Evolutionary conservation across 2,113 vertebrate species (phyloP).

Genomic region (Illadopsis cleaveri): DNA sequence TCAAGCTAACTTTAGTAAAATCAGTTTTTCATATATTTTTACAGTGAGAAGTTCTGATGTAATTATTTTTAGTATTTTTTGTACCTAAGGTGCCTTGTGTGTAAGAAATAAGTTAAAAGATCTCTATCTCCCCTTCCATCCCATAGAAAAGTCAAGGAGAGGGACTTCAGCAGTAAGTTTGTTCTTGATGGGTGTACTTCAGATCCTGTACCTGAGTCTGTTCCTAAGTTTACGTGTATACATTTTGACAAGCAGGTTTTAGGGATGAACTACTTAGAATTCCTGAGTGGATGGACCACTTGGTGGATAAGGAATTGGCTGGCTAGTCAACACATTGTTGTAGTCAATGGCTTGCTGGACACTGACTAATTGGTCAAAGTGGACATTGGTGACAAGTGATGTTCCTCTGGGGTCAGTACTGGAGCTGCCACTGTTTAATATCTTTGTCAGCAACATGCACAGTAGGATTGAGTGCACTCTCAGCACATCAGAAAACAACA

Average conservation of each 20-base stretch:
- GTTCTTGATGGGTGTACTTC: not conserved
- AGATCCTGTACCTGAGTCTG: not conserved
- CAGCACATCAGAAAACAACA: not conserved
- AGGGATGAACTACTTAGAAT: not conserved
- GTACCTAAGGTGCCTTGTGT: accelerated
- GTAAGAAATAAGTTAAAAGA: not conserved
- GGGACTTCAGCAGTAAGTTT: not conserved
- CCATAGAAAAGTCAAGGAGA: not conserved
- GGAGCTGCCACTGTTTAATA: not conserved
- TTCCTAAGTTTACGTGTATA: not conserved
- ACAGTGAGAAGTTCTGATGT: not conserved
- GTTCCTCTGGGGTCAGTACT: not conserved
- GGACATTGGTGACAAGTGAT: not conserved
- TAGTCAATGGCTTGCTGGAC: too few species aligned
- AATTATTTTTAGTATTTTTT: not conserved
- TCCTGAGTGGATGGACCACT: not conserved
- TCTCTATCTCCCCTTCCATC: not conserved
- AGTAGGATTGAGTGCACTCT: not conserved
- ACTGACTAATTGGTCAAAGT: not conserved
- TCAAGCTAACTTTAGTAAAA: not conserved
- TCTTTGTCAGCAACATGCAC: not conserved
- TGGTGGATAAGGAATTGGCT: not conserved
- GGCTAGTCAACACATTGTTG: not conserved
- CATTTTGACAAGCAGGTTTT: not conserved
- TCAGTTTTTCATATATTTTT: not conserved